phyloP scores from a whole-genome alignment of 2,113 vertebrate species.

The Delphinus delphis region DNA sequence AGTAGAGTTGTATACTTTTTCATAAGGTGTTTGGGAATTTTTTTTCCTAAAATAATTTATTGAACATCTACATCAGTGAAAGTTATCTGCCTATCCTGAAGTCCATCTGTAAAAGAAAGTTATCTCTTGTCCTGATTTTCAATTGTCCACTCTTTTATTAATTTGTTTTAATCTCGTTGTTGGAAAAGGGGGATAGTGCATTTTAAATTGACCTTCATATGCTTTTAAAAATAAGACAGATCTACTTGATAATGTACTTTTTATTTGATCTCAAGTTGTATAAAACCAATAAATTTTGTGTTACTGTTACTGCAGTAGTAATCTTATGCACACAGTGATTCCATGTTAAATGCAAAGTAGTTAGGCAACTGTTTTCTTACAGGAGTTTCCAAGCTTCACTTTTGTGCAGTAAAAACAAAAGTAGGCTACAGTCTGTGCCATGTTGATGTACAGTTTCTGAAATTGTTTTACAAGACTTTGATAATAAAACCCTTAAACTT shows the following conservation, averaged over 20 bases:
- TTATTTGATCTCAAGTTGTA: constrained; percentile 87
- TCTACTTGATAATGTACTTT: constrained; percentile 86
- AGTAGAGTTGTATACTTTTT: constrained; percentile 70
- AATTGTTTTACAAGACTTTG: constrained; percentile 95
- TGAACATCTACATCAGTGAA: constrained; percentile 59
- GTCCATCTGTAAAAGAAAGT: constrained; percentile 52
- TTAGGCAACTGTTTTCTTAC: constrained; percentile 81
- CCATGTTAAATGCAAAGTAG: constrained; percentile 85
- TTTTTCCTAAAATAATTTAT: constrained; percentile 72
- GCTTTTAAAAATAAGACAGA: constrained; percentile 82
- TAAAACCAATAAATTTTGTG: constrained; percentile 84
- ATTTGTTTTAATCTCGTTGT: constrained; percentile 65
- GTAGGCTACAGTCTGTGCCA: constrained; percentile 88
- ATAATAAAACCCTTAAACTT: constrained; percentile 93
- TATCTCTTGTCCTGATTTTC: constrained; percentile 63
- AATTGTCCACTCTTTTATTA: constrained; percentile 60
- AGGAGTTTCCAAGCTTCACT: constrained; percentile 82
- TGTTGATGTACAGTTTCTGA: constrained; percentile 91
- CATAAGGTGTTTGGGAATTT: constrained; percentile 51
- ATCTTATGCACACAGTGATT: constrained; percentile 84
- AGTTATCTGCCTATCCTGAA: constrained; percentile 26
- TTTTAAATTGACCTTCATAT: constrained; percentile 83
- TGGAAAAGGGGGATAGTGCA: constrained; percentile 79
- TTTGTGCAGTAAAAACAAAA: constrained; percentile 86
- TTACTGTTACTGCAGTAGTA: constrained; percentile 85